A percentile compares a stretch with the other conserved stretches of the same genome.
Conservation (phyloP, 2,113 vertebrate species). For the Seriola dumerili region DNA sequence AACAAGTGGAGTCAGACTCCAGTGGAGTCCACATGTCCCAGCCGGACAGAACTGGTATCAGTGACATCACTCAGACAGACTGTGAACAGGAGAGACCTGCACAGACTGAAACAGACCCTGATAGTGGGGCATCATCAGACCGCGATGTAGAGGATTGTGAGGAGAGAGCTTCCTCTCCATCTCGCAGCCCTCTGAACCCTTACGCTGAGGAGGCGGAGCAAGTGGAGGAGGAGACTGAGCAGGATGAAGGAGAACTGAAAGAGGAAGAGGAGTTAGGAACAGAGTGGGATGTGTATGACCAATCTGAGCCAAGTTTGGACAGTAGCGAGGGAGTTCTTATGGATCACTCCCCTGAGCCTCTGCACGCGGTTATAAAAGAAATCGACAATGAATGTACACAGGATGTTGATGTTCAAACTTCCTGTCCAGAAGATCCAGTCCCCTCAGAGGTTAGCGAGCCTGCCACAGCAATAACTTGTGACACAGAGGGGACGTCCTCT, state of each 20-base stretch:
- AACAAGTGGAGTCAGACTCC: conserved; percentile 79
- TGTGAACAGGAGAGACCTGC: conserved; percentile 51
- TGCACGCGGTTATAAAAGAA: conserved; percentile 49
- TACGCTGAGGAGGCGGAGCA: conserved; percentile 53
- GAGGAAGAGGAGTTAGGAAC: conserved; percentile 65
- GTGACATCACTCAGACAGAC: conserved; percentile 62
- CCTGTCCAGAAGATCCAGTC: conserved; percentile 61
- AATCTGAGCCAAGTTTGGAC: conserved; percentile 74
- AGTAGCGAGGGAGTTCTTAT: conserved; percentile 47
- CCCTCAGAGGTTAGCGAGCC: conserved; percentile 45
- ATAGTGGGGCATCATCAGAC: conserved; percentile 80
- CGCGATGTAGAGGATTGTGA: conserved; percentile 56
- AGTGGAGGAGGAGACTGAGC: conserved; percentile 35
- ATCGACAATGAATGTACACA: conserved; percentile 54
- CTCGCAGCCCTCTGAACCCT: conserved; percentile 63
- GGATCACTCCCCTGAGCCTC: conserved; percentile 62
- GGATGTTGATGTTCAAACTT: conserved; percentile 62
- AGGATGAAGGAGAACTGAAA: conserved; percentile 18
- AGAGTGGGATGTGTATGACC: conserved; percentile 72
- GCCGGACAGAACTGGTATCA: conserved; percentile 65
- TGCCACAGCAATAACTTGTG: conserved; percentile 35
- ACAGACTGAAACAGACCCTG: conserved; percentile 76
- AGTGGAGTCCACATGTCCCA: conserved; percentile 77
- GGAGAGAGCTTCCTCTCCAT: conserved; percentile 49
- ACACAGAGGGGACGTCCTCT: conserved; percentile 53